Evolutionary conservation across 2,888 invertebrate species (phyloP), one percentile per base, ranked within the genome.

Genomic region (Lasioglossum vierecki): DNA sequence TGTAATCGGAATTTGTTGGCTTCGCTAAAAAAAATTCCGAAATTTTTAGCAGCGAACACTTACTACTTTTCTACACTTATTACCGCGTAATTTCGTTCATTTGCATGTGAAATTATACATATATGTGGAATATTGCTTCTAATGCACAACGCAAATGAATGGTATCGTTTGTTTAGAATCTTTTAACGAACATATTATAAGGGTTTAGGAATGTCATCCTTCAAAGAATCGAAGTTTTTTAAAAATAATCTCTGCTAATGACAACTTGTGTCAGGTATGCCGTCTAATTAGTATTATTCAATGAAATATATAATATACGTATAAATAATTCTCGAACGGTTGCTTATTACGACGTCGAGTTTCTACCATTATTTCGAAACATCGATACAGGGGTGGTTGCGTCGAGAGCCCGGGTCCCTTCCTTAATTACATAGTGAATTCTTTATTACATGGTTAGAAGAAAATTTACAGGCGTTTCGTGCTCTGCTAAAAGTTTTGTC

Each of bases 351-450:
- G 53, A 53, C 53, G n/a, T 39, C 35, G 15, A 49, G 41, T 66
- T 41, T 53, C 68, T 53, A 30, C 77, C 68, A 70, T 77, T 77
- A 70, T 18, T 53, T 77, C 49, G 35, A 18, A 13, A 13, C 13
- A 71, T 71, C 71, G 72, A 83, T 70, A 41, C n/a, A 26, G 35
- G 60, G 35, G 53, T 39, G 4, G 57, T 30, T 70, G 77, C 77
- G 53, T 22, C 39, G 49, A 26, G 68, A 22, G 11, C 4, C 13
- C 15, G 9, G n/a, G 5, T 13, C 44, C 11, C 44, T 18, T 39
- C 35, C 73, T 82, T 83, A 83, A 83, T 83, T 78, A 39, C 63
- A n/a, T 44, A 44, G 53, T 75, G 75, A 78, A 83, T 83, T 71
- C 70, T 84, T 84, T 70, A 84, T 75, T 83, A 60, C 35, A 60